A percentile compares a stretch with the other conserved stretches of the same genome.
Evolutionary conservation across 2,797 vertebrate species (phyloP).

Genomic region (Falco concolor): DNA sequence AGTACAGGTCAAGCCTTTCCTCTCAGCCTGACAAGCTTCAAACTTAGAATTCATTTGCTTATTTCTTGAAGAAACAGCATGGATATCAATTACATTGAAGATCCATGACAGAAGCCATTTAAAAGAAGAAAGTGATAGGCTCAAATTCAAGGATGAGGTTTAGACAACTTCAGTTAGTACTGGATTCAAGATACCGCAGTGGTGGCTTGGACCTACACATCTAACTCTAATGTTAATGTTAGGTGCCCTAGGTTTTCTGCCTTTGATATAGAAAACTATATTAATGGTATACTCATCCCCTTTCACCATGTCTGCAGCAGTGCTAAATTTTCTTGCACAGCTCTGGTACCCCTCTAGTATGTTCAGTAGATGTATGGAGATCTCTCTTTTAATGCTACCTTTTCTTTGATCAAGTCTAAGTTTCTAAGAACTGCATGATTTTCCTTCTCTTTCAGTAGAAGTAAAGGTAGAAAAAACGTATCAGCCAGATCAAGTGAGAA

Average conservation of each 20-base stretch:
- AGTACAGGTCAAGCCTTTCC: neutral
- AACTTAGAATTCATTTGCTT: neutral
- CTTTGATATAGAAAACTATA: neutral
- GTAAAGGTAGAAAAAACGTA: neutral
- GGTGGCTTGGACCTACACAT: neutral
- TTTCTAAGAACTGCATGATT: neutral
- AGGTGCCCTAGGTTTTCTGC: neutral
- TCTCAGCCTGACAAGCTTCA: neutral
- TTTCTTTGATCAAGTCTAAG: neutral
- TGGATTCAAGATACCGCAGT: neutral
- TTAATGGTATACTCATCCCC: neutral
- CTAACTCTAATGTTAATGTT: neutral
- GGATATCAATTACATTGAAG: neutral
- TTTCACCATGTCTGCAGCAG: neutral
- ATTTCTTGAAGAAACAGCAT: neutral
- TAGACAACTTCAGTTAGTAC: accelerated
- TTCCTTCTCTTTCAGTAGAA: neutral
- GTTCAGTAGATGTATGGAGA: neutral
- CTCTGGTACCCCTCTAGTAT: neutral
- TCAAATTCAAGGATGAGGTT: neutral
- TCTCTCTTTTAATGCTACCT: neutral
- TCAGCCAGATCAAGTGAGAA: neutral
- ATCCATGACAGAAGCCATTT: neutral
- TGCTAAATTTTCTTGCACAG: neutral
- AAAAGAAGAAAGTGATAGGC: neutral